Evolutionary conservation across 1,140 invertebrate species (phyloP).

Genomic region (Trialeurodes vaporariorum): DNA sequence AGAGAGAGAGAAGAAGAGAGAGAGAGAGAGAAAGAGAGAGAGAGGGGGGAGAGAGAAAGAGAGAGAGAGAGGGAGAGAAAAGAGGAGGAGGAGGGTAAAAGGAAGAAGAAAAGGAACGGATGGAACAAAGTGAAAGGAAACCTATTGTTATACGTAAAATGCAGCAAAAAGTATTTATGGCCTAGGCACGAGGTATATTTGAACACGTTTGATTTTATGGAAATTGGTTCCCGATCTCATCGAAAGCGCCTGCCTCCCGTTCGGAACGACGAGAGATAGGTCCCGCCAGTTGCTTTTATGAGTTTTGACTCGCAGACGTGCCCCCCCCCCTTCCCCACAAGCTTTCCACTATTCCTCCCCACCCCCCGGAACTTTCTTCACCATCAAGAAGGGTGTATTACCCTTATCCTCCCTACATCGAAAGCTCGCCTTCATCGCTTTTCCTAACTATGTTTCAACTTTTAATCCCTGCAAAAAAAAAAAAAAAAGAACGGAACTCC

Average conservation of each 20-base stretch:
- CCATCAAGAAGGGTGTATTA: too few relatives aligned
- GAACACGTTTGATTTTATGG: not conserved
- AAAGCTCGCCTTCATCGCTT: too few relatives aligned
- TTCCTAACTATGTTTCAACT: too few relatives aligned
- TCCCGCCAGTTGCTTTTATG: not conserved
- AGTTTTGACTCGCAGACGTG: not conserved
- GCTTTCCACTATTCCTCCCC: too few relatives aligned
- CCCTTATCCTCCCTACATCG: too few relatives aligned
- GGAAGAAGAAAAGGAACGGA: not conserved
- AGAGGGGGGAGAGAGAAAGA: not conserved
- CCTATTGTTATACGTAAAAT: not conserved
- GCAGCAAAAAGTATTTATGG: conserved; percentile 1
- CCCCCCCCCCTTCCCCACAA: too few relatives aligned
- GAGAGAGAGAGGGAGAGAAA: conserved; percentile 3
- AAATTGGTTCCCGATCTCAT: not conserved
- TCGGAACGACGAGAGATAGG: not conserved
- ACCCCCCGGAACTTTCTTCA: too few relatives aligned
- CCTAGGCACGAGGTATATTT: conserved; percentile 1
- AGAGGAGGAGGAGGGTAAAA: not conserved
- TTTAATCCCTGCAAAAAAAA: too few relatives aligned
- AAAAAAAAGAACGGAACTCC: too few relatives aligned
- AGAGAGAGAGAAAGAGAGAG: conserved; percentile 1
- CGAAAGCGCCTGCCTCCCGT: not conserved
- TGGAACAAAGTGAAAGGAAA: not conserved
- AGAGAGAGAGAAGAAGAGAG: conserved; percentile 11